Evolutionary conservation across 2,888 invertebrate genomes (phyloP).

Genomic region (Scotopteryx bipunctaria): DNA sequence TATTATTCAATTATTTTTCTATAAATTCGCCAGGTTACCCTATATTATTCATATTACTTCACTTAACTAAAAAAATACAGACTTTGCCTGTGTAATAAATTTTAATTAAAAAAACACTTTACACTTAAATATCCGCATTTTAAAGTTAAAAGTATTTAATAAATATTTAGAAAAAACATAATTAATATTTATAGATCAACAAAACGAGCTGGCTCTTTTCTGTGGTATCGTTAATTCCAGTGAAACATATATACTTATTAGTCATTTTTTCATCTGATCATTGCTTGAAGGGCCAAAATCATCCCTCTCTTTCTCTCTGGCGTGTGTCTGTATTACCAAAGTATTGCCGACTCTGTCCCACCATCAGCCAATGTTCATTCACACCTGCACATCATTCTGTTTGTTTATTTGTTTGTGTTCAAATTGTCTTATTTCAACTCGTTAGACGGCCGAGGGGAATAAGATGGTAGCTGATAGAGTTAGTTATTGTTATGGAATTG

Average conservation of each 20-base stretch:
- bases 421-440: conserved; percentile 62
- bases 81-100: too few species aligned
- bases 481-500: not conserved
- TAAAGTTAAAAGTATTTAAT: too few species aligned
- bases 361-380: conserved; percentile 66
- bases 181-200: too few species aligned
- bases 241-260: conserved; percentile 1
- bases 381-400: conserved; percentile 72
- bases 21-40: too few species aligned
- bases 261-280: conserved; percentile 6
- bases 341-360: conserved; percentile 56
- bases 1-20: too few species aligned
- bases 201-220: too few species aligned
- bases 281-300: conserved; percentile 24
- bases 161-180: too few species aligned
- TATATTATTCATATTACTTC: too few species aligned
- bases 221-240: not conserved
- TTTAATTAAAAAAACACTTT: too few species aligned
- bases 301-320: conserved; percentile 49
- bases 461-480: conserved; percentile 43
- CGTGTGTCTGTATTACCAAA: conserved; percentile 4
- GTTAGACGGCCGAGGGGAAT: conserved; percentile 38
- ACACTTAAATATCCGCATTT: too few species aligned
- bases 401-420: conserved; percentile 70
- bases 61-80: too few species aligned